Conservation (phyloP, 1,140 invertebrate species). For the Papilio dardanus region DNA sequence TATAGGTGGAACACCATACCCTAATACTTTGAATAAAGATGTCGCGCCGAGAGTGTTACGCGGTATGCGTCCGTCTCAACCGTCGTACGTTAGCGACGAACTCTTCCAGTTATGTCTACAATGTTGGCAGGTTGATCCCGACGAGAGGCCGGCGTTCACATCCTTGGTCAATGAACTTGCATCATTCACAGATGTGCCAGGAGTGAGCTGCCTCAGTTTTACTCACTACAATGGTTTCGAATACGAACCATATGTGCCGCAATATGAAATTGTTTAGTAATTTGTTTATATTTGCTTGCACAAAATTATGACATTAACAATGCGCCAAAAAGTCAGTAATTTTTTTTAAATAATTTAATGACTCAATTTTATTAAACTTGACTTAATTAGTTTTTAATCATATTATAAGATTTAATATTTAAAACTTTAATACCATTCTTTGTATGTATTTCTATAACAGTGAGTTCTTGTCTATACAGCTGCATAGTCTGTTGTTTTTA, state of each 20-base stretch:
- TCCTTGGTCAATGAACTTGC: slow-evolving; percentile 61
- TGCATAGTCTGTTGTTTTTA: no score
- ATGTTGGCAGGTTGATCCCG: slow-evolving; percentile 92
- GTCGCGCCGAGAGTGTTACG: slow-evolving; percentile 86
- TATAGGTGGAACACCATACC: slow-evolving; percentile 92
- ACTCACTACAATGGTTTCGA: slow-evolving; percentile 78
- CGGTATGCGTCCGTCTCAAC: slow-evolving; percentile 88
- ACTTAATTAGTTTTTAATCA: neutral
- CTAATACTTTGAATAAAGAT: slow-evolving; percentile 86
- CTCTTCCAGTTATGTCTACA: slow-evolving; percentile 92
- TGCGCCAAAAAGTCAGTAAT: neutral
- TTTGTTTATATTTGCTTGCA: slow-evolving; percentile 17
- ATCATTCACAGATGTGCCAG: slow-evolving; percentile 60
- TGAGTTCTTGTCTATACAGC: no score
- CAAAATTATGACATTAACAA: neutral
- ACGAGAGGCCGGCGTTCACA: slow-evolving; percentile 86
- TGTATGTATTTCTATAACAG: no score
- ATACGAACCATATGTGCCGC: slow-evolving; percentile 75
- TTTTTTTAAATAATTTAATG: neutral
- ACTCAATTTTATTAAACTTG: neutral
- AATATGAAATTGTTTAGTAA: slow-evolving; percentile 73
- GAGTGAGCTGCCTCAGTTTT: slow-evolving; percentile 71
- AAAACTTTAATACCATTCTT: no score
- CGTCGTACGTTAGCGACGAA: slow-evolving; percentile 88
- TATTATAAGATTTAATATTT: no score